Evolutionary conservation across 2,888 invertebrate genomes (phyloP).

Genomic region (Drosophila diplacantha): DNA sequence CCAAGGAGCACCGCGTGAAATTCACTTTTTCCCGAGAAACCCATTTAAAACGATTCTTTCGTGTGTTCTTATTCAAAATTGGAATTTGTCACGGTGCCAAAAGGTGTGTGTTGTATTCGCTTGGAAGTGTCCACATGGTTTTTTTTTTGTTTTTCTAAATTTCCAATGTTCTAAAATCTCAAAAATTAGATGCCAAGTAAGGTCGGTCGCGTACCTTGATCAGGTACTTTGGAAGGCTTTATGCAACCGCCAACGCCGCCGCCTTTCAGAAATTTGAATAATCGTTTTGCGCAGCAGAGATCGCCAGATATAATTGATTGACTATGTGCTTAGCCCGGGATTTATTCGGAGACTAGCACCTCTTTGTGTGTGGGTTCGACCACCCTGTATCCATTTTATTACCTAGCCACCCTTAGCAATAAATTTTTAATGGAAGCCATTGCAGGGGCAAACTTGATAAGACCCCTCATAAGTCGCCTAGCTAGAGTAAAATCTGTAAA

Average conservation of each 20-base stretch:
- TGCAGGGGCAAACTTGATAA: slow-evolving; percentile 2
- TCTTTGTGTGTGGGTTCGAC: not conserved
- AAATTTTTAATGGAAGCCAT: not conserved
- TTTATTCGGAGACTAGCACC: slow-evolving; percentile 1
- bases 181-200: slow-evolving; percentile 26
- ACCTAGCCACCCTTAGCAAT: not conserved
- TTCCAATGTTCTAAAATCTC: slow-evolving; percentile 15
- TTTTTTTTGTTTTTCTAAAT: not conserved
- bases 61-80: slow-evolving; percentile 15
- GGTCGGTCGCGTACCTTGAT: slow-evolving; percentile 46
- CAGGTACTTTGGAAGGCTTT: slow-evolving; percentile 10
- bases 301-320: slow-evolving; percentile 14
- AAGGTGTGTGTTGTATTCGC: slow-evolving; percentile 38
- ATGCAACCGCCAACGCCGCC: slow-evolving; percentile 16
- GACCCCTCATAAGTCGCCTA: slow-evolving; percentile 3
- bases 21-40: slow-evolving; percentile 14
- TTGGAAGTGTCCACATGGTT: slow-evolving; percentile 34
- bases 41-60: slow-evolving; percentile 2
- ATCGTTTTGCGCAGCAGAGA: slow-evolving; percentile 60
- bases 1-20: slow-evolving; percentile 12
- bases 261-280: slow-evolving; percentile 6
- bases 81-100: slow-evolving; percentile 60
- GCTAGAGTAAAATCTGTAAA: slow-evolving; percentile 35
- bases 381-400: not conserved
- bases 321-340: slow-evolving; percentile 2